Evolutionary conservation across 2,797 vertebrate genomes (phyloP).

Genomic region (Valencia hispanica): DNA sequence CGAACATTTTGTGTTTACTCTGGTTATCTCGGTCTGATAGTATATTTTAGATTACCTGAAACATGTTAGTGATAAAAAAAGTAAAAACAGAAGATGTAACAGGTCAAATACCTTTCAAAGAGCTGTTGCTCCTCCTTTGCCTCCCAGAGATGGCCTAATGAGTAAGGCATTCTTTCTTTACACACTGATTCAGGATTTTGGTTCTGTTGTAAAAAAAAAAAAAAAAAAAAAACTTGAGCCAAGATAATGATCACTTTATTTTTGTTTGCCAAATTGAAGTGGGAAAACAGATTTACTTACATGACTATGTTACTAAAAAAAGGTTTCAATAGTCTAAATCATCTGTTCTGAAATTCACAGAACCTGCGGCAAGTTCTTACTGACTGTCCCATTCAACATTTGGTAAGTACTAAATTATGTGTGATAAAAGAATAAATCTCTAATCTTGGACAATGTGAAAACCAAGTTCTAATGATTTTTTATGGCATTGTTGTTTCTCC

Average conservation of each 20-base stretch:
- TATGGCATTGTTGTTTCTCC: slow-evolving; percentile 29
- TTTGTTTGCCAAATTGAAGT: too few relatives aligned
- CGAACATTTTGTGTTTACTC: too few relatives aligned
- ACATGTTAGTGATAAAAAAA: too few relatives aligned
- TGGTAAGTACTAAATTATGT: slow-evolving; percentile 82
- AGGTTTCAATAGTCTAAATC: not conserved
- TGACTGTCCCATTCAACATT: slow-evolving; percentile 87
- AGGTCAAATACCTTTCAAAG: too few relatives aligned
- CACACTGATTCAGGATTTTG: not conserved
- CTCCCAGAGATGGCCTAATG: not conserved
- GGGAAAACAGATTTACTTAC: not conserved
- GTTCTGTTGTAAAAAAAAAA: not conserved
- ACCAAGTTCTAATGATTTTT: not conserved
- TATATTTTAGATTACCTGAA: too few relatives aligned
- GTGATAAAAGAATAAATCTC: not conserved
- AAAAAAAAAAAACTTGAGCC: too few relatives aligned
- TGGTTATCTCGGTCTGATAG: too few relatives aligned
- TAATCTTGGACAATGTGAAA: not conserved
- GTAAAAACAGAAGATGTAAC: too few relatives aligned
- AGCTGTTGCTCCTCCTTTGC: too few relatives aligned
- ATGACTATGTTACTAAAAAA: not conserved
- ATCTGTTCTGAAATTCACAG: slow-evolving; percentile 70
- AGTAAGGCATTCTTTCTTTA: not conserved
- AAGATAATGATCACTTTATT: too few relatives aligned
- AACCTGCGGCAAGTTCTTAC: slow-evolving; percentile 87